phyloP scores from a whole-genome alignment of 2,797 vertebrate species.

The Sebastes vulpes region DNA sequence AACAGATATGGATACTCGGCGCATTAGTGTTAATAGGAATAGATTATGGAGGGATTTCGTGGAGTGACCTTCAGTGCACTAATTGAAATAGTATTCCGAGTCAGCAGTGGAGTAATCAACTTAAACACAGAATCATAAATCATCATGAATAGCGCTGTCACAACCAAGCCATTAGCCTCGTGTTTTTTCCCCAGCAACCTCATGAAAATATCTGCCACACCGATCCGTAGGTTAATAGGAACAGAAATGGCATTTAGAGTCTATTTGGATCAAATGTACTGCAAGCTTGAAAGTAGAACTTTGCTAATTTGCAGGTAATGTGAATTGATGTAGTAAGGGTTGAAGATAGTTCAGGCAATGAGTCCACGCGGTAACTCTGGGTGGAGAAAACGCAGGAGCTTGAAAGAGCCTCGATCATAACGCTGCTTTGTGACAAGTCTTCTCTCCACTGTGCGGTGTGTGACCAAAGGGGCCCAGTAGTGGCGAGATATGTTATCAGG shows the following conservation, averaged over 20 bases:
- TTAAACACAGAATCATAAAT: slow-evolving; percentile 99
- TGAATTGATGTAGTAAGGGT: slow-evolving; percentile 99
- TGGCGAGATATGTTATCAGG: slow-evolving; percentile 72
- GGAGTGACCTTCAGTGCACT: slow-evolving; percentile 99
- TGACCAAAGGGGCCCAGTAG: slow-evolving; percentile 47
- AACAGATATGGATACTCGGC: slow-evolving; percentile 99
- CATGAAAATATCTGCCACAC: slow-evolving; percentile 98
- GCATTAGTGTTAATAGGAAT: slow-evolving; percentile 99
- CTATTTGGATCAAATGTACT: slow-evolving; percentile 99
- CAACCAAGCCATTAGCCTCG: slow-evolving; percentile 97
- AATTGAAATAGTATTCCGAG: slow-evolving; percentile 99
- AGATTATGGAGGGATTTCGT: slow-evolving; percentile 99
- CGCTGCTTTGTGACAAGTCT: slow-evolving; percentile 42
- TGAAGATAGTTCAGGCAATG: slow-evolving; percentile 90
- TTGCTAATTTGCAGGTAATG: slow-evolving; percentile 99
- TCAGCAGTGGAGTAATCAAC: slow-evolving; percentile 99
- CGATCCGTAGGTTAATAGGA: slow-evolving; percentile 99
- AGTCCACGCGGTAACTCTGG: slow-evolving; percentile 58
- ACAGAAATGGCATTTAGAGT: slow-evolving; percentile 99
- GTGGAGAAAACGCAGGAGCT: slow-evolving; percentile 7
- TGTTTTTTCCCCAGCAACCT: slow-evolving; percentile 96
- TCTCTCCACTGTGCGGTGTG: slow-evolving; percentile 17
- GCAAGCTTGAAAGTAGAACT: slow-evolving; percentile 98
- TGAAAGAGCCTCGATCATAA: slow-evolving; percentile 42
- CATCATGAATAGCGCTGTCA: slow-evolving; percentile 99